A percentile compares a stretch with the other conserved stretches of the same genome.
Conservation (phyloP, 2,888 invertebrate species). For the Eupithecia inturbata region DNA sequence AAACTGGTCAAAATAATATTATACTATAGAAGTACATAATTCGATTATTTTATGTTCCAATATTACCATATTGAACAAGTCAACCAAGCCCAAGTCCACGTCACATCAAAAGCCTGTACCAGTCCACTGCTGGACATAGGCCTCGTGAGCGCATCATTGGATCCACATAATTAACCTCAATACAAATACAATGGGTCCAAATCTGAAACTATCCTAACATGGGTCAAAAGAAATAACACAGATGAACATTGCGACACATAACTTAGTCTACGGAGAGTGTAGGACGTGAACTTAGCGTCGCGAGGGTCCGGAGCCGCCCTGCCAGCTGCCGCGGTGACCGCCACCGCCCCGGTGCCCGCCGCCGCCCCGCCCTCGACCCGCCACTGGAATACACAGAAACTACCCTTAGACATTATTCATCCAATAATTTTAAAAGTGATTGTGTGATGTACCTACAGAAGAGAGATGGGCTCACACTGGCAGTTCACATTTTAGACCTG, state of each 20-base stretch:
- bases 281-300: constrained; percentile 60
- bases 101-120: background rate
- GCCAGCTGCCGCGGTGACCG: constrained; percentile 86
- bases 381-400: constrained; percentile 68
- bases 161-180: background rate
- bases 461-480: no score
- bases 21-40: no score
- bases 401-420: background rate
- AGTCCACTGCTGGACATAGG: background rate
- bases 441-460: background rate
- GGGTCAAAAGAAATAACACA: constrained; percentile 14
- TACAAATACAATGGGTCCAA: background rate
- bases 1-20: background rate
- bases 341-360: constrained; percentile 77
- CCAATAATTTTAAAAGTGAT: background rate
- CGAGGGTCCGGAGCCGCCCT: constrained; percentile 85
- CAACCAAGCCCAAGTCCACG: background rate
- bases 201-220: background rate
- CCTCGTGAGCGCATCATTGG: background rate
- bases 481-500: background rate
- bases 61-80: background rate
- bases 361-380: constrained; percentile 86
- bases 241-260: constrained; percentile 27
- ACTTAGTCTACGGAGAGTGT: constrained; percentile 22
- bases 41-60: no score